Conservation (phyloP, 2,797 vertebrate species). For the Chelonia mydas region DNA sequence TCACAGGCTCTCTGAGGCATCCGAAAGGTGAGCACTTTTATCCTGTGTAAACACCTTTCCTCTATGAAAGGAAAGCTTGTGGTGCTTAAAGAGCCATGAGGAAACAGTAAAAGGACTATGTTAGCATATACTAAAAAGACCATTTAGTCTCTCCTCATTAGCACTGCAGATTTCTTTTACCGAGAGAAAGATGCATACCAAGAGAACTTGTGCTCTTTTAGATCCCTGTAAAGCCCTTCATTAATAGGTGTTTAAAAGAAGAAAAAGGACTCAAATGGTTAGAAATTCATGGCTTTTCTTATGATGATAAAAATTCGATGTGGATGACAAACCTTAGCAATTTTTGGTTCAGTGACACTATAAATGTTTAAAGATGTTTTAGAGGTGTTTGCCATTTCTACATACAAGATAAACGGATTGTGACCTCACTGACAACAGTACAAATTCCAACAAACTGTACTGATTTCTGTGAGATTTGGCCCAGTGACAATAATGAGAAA, state of each 20-base stretch:
- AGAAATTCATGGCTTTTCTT: background rate
- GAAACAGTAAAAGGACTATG: constrained; percentile 10
- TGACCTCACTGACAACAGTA: background rate
- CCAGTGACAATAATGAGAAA: constrained; percentile 1
- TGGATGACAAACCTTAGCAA: background rate
- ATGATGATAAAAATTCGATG: background rate
- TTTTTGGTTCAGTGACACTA: background rate
- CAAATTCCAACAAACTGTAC: background rate
- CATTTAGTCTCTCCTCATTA: constrained; percentile 1
- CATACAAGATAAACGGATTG: background rate
- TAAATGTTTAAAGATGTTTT: background rate
- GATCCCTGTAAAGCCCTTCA: background rate
- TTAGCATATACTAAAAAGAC: background rate
- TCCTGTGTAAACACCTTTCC: constrained; percentile 14
- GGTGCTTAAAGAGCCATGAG: background rate
- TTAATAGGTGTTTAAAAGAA: background rate
- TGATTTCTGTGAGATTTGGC: background rate
- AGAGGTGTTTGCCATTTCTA: background rate
- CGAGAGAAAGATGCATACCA: background rate
- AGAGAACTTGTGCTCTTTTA: background rate
- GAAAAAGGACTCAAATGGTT: background rate
- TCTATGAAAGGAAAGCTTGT: constrained; percentile 20
- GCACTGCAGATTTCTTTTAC: background rate
- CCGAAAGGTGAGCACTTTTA: constrained; percentile 50
- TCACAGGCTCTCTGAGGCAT: constrained; percentile 18